phyloP scores from a whole-genome alignment of 2,888 invertebrate genomes.

The Apantesis nais region DNA sequence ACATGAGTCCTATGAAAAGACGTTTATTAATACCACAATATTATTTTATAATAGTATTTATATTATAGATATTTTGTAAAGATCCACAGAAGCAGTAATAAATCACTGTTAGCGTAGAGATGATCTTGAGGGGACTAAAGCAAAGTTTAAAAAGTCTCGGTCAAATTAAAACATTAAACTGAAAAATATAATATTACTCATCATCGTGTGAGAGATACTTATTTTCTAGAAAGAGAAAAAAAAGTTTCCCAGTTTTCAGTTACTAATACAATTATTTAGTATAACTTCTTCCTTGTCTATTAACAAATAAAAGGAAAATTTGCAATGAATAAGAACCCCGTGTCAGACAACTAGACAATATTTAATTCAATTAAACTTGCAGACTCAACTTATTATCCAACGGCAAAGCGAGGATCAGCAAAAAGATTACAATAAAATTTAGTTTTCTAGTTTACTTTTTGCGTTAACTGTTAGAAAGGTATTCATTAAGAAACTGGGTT shows the following conservation, averaged over 20 bases:
- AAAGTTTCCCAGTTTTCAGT: background rate
- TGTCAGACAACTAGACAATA: slow-evolving; percentile 46
- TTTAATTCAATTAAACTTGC: slow-evolving; percentile 59
- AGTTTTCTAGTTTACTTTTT: background rate
- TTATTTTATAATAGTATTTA: background rate
- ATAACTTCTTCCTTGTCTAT: slow-evolving; percentile 26
- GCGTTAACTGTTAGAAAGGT: background rate
- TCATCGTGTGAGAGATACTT: background rate
- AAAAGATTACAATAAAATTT: slow-evolving; percentile 20
- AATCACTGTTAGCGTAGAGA: background rate
- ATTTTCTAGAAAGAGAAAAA: background rate
- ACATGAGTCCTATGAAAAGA: too few relatives aligned
- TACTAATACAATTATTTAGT: slow-evolving; percentile 37
- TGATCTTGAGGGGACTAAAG: too few relatives aligned
- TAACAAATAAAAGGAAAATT: slow-evolving; percentile 37
- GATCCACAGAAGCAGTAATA: background rate
- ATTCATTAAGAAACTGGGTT: background rate
- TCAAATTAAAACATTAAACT: too few relatives aligned
- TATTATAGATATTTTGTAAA: background rate
- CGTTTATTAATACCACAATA: background rate
- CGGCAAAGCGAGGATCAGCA: slow-evolving; percentile 36
- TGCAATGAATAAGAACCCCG: slow-evolving; percentile 36
- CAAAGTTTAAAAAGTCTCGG: too few relatives aligned
- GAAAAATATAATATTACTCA: background rate
- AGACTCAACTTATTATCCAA: slow-evolving; percentile 44